Evolutionary conservation across 2,888 invertebrate species (phyloP).

Genomic region (Ypsolopha scabrella): DNA sequence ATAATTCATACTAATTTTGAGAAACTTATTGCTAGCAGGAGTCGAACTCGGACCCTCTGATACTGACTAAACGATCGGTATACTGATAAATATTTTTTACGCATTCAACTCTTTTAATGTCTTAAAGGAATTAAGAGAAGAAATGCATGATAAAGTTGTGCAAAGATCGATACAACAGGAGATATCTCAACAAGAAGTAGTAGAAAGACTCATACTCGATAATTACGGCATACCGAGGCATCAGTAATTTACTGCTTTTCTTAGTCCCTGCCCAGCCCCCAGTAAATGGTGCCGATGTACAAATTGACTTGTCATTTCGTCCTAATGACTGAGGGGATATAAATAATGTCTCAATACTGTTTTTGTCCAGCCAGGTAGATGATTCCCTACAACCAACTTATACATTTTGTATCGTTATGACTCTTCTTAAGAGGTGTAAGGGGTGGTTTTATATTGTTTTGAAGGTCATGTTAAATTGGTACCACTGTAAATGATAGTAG

Average conservation of each 20-base stretch:
- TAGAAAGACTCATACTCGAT: too few relatives aligned
- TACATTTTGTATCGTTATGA: neutral
- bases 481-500: neutral
- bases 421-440: neutral
- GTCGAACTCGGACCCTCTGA: too few relatives aligned
- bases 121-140: too few relatives aligned
- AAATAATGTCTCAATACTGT: constrained; percentile 5
- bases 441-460: neutral
- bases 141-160: too few relatives aligned
- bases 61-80: too few relatives aligned
- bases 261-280: neutral
- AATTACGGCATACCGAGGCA: too few relatives aligned
- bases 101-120: too few relatives aligned
- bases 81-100: too few relatives aligned
- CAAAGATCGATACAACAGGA: too few relatives aligned
- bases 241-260: neutral
- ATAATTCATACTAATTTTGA: too few relatives aligned
- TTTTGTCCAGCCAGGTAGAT: constrained; percentile 3
- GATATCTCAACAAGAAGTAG: too few relatives aligned
- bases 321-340: constrained; percentile 1
- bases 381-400: neutral
- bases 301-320: constrained; percentile 4
- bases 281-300: neutral
- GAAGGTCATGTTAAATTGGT: neutral
- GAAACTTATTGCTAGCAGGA: too few relatives aligned